Base-by-base conservation (phyloP, 1,140 invertebrate genomes). In the Neodiprion lecontei region DNA sequence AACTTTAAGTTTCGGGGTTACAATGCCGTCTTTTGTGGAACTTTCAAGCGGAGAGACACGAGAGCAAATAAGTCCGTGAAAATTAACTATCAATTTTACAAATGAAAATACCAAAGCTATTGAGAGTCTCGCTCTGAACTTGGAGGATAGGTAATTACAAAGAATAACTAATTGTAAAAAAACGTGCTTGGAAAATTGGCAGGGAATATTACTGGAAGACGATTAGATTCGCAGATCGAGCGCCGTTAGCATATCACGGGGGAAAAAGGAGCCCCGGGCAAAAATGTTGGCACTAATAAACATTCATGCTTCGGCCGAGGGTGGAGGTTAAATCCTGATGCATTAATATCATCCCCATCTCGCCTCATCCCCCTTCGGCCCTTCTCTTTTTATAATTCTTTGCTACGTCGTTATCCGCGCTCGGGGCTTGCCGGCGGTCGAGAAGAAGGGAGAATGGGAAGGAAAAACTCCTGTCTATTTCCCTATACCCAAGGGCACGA, bases 331-430 rank as follows among this genome's bases (percentile, higher is more conserved):
- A 69, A 69, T 74, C 78, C 78, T 80, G 72, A 81, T 81, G 79
- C 79, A 81, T 83, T 83, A 82, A 81, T 79, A 80, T 83, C 78
- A 79, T 79, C 72, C 76, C 70, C 70, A 61, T 61, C 53, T 61
- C 53, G 11, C 53, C 53, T 61, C 53, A 11, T 61, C 53, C 53
- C 53, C 53, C 11, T 61, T 61, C 9, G 53, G 53, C 79, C 70
- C 75, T 79, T 69, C 67, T 76, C 78, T 79, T 82, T 83, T 82
- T 80, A 74, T 82, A 82, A 83, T 83, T 83, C 80, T 82, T 83
- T 79, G 40, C 70, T 71, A 49, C 76, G 77, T 80, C 76, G 77
- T 81, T 80, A 79, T 79, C 71, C 76, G 72, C 75, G 70, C 53
- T 61, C 53, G 48, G 47, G 48, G 40, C 70, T 17, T 12, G 23